Evolutionary conservation across 2,888 invertebrate genomes (phyloP), one percentile per base, ranked within the genome.

Genomic region (Drosophila gaucha): DNA sequence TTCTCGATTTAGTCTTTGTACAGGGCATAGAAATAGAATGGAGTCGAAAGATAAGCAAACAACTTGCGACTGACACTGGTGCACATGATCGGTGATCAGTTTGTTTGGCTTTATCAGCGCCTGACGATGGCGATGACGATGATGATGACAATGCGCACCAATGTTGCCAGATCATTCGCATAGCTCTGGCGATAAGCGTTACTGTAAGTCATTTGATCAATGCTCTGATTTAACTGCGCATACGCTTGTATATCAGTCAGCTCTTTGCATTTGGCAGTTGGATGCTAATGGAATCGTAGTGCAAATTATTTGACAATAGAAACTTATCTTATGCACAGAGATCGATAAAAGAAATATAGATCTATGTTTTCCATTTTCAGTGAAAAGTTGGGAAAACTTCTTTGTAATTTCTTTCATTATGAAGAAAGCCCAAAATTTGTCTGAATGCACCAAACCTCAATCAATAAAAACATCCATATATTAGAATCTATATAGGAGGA

Each of bases 11-110:
- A 12, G n/a, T 8, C 20, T 14, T 5, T 10, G 9, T 24, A 18
- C 24, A 44, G 44, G 16, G 44, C 22, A 33, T 31, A 3, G 1
- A n/a, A 35, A 14, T 28, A 20, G 36, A 20, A 26, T 24, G 14
- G 3, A 36, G 26, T 26, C 24, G 31, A 41, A 33, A 16, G 65
- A 69, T 69, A 70, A 71, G 59, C 60, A 57, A 67, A 72, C 47
- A 72, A 59, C 58, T 67, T 63, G 65, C 56, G 30, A 49, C 62
- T 33, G 62, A 49, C 55, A 58, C 46, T 20, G 52, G 31, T 14
- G 55, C 76, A 76, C 76, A 78, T 78, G 76, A 76, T 76, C 76
- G 64, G 64, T 62, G 76, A 75, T 74, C 71, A 56, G 41, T 44
- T 38, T 30, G 56, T 33, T 31, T 9, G 36, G 51, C 10, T 39